Conservation (phyloP, 2,113 vertebrate genomes). For the Bungarus multicinctus region DNA sequence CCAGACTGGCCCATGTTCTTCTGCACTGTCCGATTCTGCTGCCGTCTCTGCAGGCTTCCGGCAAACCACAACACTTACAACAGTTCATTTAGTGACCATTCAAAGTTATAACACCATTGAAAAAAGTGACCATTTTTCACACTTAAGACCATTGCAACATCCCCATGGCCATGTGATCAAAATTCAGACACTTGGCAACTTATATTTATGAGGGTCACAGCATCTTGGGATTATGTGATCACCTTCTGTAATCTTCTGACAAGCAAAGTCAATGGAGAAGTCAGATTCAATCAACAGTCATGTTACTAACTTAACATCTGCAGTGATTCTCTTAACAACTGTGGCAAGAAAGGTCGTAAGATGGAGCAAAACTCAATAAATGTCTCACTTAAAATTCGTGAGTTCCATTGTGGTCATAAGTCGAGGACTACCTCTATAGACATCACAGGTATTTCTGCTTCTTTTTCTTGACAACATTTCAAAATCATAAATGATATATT, state of each 20-base stretch:
- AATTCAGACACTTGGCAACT: not conserved
- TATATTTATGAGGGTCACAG: not conserved
- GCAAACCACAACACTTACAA: not conserved
- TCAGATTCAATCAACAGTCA: no score
- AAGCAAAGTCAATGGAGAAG: not conserved
- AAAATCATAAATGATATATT: not conserved
- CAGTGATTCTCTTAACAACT: not conserved
- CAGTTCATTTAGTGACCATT: not conserved
- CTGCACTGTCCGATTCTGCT: no score
- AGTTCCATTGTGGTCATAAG: not conserved
- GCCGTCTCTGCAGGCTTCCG: no score
- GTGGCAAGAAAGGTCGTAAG: not conserved
- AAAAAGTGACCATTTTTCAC: not conserved
- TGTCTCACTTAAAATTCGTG: not conserved
- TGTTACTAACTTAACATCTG: not conserved
- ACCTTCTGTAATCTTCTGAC: not conserved
- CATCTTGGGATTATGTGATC: not conserved
- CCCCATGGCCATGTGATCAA: not conserved
- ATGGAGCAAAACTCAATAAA: not conserved
- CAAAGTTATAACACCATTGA: not conserved
- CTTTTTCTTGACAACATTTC: not conserved
- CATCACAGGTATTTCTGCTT: not conserved
- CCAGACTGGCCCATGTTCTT: no score
- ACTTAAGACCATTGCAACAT: not conserved
- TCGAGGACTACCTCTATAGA: not conserved